Evolutionary conservation across 1,140 invertebrate genomes (phyloP).

Genomic region (Scaptomyza hsui): DNA sequence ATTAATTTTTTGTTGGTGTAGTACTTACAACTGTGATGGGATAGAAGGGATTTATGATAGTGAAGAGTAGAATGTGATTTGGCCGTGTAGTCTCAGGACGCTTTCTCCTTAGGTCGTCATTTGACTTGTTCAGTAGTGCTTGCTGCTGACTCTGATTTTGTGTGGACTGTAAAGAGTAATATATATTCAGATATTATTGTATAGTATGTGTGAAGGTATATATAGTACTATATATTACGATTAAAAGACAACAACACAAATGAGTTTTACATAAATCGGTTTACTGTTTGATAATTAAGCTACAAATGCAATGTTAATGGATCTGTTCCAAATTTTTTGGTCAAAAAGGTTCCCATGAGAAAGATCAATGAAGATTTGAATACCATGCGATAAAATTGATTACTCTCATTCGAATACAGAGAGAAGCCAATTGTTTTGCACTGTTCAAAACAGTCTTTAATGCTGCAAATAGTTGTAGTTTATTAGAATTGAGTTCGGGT

Average conservation of each 20-base stretch:
- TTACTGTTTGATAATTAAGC: not conserved
- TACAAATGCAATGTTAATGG: not conserved
- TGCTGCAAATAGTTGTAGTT: conserved; percentile 9
- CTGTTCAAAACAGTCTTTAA: not conserved
- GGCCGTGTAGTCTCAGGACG: conserved; percentile 88
- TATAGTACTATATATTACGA: not conserved
- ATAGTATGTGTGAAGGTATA: conserved; percentile 6
- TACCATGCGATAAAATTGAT: conserved; percentile 14
- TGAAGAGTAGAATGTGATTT: conserved; percentile 97
- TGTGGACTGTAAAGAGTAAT: conserved; percentile 79
- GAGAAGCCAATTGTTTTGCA: not conserved
- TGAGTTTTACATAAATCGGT: not conserved
- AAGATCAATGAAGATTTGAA: conserved; percentile 26
- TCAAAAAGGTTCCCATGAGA: conserved; percentile 14
- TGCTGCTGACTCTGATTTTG: conserved; percentile 83
- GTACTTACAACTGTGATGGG: conserved; percentile 99
- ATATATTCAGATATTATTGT: conserved; percentile 51
- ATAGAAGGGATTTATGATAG: conserved; percentile 98
- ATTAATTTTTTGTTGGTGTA: conserved; percentile 41
- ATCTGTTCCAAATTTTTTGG: conserved; percentile 6
- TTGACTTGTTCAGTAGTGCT: conserved; percentile 83
- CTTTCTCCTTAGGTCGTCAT: conserved; percentile 87
- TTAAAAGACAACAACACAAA: not conserved
- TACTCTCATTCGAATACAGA: not conserved
- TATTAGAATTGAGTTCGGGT: not conserved